Evolutionary conservation across 2,797 vertebrate species (phyloP), one percentile per base, ranked within the genome.

Genomic region (Linurgus olivaceus): DNA sequence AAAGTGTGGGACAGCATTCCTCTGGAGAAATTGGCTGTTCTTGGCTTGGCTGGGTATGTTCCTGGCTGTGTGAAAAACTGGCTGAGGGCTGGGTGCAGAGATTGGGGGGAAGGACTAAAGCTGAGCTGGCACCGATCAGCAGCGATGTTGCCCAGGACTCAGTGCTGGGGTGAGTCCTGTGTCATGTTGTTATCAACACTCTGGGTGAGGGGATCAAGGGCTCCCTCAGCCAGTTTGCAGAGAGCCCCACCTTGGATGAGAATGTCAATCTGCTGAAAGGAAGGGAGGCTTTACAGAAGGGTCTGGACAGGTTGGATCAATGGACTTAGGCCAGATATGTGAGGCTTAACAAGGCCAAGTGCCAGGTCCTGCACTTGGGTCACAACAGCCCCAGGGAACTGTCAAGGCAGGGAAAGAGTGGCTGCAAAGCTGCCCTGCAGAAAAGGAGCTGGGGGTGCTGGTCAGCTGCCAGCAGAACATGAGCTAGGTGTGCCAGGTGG

Each of bases 71-170:
- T 51, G 25, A 28, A 37, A 52, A 65, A 0, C 10, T 25, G 51
- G 1, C 7, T 55, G 61, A 24, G 16, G 45, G 13, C 13, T 4
- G 1, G 11, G 19, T 5, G 7, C 40, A 48, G n/a, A 37, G n/a
- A 10, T 4, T 10, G 44, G 8, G 26, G 8, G 8, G 29, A 33
- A 13, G 35, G 31, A 44, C 35, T 55, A 20, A 75, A 48, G 62
- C 5, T 1, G 3, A 61, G 40, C 40, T 74, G 59, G 21, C 0
- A 0, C 10, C 0, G 1, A 37, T 21, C 23, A 19, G 33, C 6
- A 10, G 18, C 2, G 18, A 8, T 24, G 26, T 9, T 68, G 35
- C 16, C 35, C 35, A 81, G 62, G 62, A 48, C 48, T 24, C 54
- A 28, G 0, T n/a, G 17, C 4, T 55, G 31, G 2, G 18, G 5